Conservation (phyloP, 2,113 vertebrate species). For the Carettochelys insculpta region DNA sequence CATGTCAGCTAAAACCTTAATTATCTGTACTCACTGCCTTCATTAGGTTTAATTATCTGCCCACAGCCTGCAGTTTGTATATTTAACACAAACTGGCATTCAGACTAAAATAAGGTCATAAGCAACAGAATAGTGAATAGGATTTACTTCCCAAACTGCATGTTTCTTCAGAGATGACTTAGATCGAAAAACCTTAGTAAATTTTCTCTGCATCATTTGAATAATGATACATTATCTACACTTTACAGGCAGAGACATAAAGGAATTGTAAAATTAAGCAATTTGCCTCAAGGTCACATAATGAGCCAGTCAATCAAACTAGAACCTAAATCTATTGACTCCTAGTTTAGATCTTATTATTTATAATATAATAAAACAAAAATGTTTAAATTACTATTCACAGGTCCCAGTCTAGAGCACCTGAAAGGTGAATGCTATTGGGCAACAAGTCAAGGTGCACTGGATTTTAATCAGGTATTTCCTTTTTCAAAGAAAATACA, state of each 20-base stretch:
- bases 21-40: not conserved
- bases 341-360: not conserved
- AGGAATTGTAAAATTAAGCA: not conserved
- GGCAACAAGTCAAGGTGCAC: not conserved
- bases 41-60: slow-evolving; percentile 7
- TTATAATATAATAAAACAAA: not conserved
- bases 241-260: not conserved
- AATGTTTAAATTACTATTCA: not conserved
- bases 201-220: not conserved
- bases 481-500: not conserved
- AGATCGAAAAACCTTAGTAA: not conserved
- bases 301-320: not conserved
- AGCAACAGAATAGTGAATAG: not conserved
- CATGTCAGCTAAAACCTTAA: not conserved
- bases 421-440: not conserved
- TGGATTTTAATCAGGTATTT: not conserved
- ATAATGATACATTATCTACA: not conserved
- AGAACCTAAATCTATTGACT: not conserved
- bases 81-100: accelerated
- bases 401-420: accelerated
- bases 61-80: not conserved
- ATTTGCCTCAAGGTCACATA: not conserved
- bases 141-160: not conserved
- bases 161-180: not conserved
- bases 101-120: not conserved